Evolutionary conservation across 2,888 invertebrate genomes (phyloP).

Genomic region (Caenorhabditis sp.): DNA sequence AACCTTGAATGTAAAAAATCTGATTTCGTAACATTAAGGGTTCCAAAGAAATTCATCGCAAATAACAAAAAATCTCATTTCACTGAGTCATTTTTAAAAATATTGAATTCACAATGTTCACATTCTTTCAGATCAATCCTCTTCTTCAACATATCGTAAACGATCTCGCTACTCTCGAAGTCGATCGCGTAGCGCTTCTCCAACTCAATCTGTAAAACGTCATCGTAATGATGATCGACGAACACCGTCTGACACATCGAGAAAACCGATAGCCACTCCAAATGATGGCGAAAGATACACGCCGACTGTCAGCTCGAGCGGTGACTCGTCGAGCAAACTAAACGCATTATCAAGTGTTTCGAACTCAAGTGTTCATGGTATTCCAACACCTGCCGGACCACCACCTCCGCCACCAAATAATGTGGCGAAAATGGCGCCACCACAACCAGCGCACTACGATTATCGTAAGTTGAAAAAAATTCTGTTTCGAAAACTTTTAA

Average conservation of each 20-base stretch:
- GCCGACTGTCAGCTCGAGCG: not conserved
- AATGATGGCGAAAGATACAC: not conserved
- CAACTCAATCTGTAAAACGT: conserved; percentile 13
- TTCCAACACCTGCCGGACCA: conserved; percentile 1
- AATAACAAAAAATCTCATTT: too few relatives aligned
- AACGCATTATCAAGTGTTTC: too few relatives aligned
- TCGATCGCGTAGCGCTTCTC: conserved; percentile 24
- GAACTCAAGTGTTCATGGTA: not conserved
- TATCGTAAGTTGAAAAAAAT: conserved; percentile 21
- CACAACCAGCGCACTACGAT: conserved; percentile 10
- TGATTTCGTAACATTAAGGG: too few relatives aligned
- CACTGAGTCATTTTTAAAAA: too few relatives aligned
- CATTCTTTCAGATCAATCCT: not conserved
- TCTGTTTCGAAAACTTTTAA: not conserved
- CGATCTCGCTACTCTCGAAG: conserved; percentile 18
- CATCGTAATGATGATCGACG: conserved; percentile 10
- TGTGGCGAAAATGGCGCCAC: not conserved
- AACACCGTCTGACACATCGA: conserved; percentile 8
- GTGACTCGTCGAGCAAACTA: too few relatives aligned
- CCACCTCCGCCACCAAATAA: not conserved
- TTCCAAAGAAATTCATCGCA: too few relatives aligned
- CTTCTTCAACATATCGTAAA: conserved; percentile 8
- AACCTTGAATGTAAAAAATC: too few relatives aligned
- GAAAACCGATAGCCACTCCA: not conserved
- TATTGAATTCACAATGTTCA: not conserved